Evolutionary conservation across 2,888 invertebrate species (phyloP).

Genomic region (Diogma glabrata): DNA sequence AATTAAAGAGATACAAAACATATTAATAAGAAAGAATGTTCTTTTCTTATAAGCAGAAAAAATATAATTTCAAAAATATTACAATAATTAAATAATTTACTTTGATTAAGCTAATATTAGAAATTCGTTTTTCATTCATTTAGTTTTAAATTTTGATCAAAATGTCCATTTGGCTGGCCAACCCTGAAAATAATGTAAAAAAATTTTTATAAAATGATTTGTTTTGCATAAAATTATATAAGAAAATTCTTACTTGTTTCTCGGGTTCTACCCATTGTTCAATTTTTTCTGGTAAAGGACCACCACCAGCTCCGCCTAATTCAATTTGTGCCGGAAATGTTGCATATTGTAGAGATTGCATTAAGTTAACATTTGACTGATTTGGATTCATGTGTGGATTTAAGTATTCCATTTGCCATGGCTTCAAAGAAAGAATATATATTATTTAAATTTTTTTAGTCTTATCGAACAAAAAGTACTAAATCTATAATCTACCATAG

Average conservation of each 20-base stretch:
- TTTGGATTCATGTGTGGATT: constrained; percentile 28
- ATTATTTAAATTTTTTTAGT: neutral
- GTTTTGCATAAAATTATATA: too few species aligned
- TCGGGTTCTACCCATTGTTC: constrained; percentile 35
- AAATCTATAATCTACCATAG: too few species aligned
- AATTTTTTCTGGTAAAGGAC: constrained; percentile 32
- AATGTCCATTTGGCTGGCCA: constrained; percentile 30
- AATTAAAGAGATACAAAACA: too few species aligned
- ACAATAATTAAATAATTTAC: too few species aligned
- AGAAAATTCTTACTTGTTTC: constrained; percentile 30
- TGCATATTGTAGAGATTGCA: constrained; percentile 32
- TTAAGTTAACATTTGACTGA: constrained; percentile 30
- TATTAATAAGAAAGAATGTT: too few species aligned
- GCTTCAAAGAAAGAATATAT: constrained; percentile 4
- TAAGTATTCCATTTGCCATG: constrained; percentile 35
- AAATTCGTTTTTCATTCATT: constrained; percentile 13
- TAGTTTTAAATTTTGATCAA: constrained; percentile 17
- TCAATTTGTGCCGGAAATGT: constrained; percentile 22
- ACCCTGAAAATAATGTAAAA: constrained; percentile 20
- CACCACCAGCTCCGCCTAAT: constrained; percentile 18
- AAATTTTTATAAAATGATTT: neutral
- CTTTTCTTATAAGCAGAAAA: too few species aligned
- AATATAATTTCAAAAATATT: too few species aligned
- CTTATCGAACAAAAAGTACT: neutral
- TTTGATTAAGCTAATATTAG: too few species aligned